Percentiles rank a stretch among this genome's conserved stretches.
Conservation (phyloP, 2,888 invertebrate species). For the Spodoptera exigua region DNA sequence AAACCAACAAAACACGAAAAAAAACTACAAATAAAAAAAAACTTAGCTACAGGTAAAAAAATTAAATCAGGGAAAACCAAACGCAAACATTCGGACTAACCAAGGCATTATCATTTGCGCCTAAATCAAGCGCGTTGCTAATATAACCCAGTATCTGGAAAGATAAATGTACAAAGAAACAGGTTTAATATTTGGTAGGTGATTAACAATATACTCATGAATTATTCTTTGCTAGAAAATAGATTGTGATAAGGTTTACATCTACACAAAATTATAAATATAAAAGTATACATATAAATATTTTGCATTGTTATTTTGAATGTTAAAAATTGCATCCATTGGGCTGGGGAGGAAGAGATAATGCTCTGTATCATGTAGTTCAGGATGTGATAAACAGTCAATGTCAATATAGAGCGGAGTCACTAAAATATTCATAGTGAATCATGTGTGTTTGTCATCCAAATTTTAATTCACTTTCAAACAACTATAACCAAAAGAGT, state of each 20-base stretch:
- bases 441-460: constrained; percentile 10
- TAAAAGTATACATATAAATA: too few relatives aligned
- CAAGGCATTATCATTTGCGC: constrained; percentile 75
- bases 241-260: neutral
- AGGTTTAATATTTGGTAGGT: constrained; percentile 12
- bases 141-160: constrained; percentile 86
- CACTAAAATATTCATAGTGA: constrained; percentile 27
- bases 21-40: constrained; percentile 5
- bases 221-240: neutral
- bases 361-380: constrained; percentile 35
- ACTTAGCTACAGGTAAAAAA: constrained; percentile 7
- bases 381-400: constrained; percentile 51
- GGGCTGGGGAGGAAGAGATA: constrained; percentile 33
- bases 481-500: too few relatives aligned
- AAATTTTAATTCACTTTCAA: too few relatives aligned
- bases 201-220: neutral
- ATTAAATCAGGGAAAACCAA: constrained; percentile 34
- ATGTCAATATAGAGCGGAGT: constrained; percentile 29
- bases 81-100: constrained; percentile 75
- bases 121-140: constrained; percentile 80
- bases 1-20: neutral
- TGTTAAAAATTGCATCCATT: neutral
- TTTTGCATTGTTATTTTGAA: too few relatives aligned
- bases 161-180: constrained; percentile 48
- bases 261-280: neutral